These are phyloP conservation scores for Antechinus stuartii DNA, from an alignment of 2,113 vertebrate species.

Conservation along the genomic window DNA sequence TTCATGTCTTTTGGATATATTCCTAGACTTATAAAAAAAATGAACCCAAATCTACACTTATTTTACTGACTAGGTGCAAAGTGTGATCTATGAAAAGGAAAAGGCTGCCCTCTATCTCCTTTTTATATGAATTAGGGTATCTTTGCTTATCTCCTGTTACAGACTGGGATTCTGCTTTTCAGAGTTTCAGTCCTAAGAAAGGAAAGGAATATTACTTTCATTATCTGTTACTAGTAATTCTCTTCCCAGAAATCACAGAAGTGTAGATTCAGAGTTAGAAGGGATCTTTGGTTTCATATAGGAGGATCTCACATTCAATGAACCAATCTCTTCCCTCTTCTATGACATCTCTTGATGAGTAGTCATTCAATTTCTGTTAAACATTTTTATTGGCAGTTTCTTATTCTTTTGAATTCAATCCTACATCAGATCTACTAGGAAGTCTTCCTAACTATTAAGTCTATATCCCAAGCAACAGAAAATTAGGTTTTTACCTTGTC, in stretches of 20 bases:
- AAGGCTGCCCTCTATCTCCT: not conserved
- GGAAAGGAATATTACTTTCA: not conserved
- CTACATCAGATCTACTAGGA: not conserved
- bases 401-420: not conserved
- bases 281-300: not conserved
- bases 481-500: not conserved
- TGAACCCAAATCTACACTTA: not conserved
- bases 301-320: not conserved
- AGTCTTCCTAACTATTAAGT: not conserved
- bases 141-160: not conserved
- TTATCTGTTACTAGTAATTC: not conserved
- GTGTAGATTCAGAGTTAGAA: not conserved
- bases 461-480: not conserved
- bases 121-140: not conserved
- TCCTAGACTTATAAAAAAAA: not conserved
- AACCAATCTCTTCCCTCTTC: not conserved
- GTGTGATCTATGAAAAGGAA: not conserved
- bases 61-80: not conserved
- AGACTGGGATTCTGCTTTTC: not conserved
- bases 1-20: not conserved
- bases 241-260: not conserved
- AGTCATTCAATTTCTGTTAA: not conserved
- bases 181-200: not conserved
- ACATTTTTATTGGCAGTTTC: not conserved
- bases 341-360: not conserved